These are phyloP conservation scores for Myotis davidii DNA, from an alignment of 2,113 vertebrate genomes.

Conservation along the genomic window DNA sequence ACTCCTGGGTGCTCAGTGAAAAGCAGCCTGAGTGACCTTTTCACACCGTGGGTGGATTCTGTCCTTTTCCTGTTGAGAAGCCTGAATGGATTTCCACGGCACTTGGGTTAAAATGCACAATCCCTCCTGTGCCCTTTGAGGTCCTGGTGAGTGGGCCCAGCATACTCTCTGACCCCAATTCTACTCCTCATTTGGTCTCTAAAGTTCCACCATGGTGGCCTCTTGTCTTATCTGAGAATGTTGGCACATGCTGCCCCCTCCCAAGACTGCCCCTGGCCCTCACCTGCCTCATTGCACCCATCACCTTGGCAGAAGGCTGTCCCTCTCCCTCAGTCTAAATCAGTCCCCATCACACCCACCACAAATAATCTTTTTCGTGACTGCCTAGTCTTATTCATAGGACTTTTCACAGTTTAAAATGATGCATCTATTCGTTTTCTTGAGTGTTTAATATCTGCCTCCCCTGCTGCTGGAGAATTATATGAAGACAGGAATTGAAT, in stretches of 20 bases:
- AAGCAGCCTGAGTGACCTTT: not conserved
- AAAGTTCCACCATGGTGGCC: fast-evolving
- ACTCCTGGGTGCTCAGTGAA: not conserved
- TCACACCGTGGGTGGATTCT: not conserved
- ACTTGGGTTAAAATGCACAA: not conserved
- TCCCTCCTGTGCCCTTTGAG: not conserved
- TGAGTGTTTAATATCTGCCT: not conserved
- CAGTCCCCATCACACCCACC: fast-evolving
- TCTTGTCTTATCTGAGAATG: not conserved
- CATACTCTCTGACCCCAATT: not conserved
- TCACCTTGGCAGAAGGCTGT: too few relatives aligned
- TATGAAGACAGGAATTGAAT: not conserved
- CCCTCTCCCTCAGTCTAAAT: not conserved
- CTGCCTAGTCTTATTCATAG: not conserved
- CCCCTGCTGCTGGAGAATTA: not conserved
- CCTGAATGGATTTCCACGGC: fast-evolving
- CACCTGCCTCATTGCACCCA: not conserved
- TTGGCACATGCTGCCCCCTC: not conserved
- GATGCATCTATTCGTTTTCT: not conserved
- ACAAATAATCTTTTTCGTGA: not conserved
- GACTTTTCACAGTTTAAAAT: not conserved
- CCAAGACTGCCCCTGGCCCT: fast-evolving
- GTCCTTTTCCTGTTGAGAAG: not conserved
- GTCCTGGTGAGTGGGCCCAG: not conserved
- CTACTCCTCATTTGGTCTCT: not conserved